phyloP scores from a whole-genome alignment of 1,140 invertebrate genomes.

The Ceratosolen solmsi region DNA sequence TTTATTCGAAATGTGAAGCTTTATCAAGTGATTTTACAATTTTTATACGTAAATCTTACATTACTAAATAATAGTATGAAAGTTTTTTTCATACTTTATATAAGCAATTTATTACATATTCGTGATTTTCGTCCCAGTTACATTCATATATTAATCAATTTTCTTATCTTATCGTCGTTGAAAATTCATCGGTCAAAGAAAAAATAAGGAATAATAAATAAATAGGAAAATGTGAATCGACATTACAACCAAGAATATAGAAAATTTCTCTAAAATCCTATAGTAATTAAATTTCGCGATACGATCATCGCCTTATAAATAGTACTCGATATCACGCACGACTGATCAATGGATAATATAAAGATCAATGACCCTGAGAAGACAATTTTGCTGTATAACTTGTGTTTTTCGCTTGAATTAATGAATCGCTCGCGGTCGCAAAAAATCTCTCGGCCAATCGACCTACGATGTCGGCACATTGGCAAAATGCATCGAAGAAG shows the following conservation, averaged over 20 bases:
- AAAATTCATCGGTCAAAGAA: too few relatives aligned
- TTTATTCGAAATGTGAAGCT: not conserved
- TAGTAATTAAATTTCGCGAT: not conserved
- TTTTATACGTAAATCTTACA: too few relatives aligned
- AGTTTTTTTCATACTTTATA: not conserved
- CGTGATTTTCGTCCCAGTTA: not conserved
- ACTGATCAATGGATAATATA: slow-evolving; percentile 31
- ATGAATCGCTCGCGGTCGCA: slow-evolving; percentile 24
- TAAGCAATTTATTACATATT: not conserved
- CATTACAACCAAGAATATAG: not conserved
- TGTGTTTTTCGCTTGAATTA: slow-evolving; percentile 15
- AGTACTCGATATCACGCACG: not conserved
- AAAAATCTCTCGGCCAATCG: slow-evolving; percentile 12
- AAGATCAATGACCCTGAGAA: slow-evolving; percentile 24
- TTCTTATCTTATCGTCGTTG: not conserved
- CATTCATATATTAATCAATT: not conserved
- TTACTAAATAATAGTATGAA: not conserved
- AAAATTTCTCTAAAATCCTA: not conserved
- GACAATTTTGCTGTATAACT: slow-evolving; percentile 16
- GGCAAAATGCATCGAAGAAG: slow-evolving; percentile 6
- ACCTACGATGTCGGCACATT: not conserved
- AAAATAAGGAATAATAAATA: too few relatives aligned
- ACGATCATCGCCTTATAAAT: not conserved
- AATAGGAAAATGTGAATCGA: not conserved
- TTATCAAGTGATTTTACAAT: too few relatives aligned